phyloP scores from a whole-genome alignment of 2,797 vertebrate species.

The Sebastes matsubarae region DNA sequence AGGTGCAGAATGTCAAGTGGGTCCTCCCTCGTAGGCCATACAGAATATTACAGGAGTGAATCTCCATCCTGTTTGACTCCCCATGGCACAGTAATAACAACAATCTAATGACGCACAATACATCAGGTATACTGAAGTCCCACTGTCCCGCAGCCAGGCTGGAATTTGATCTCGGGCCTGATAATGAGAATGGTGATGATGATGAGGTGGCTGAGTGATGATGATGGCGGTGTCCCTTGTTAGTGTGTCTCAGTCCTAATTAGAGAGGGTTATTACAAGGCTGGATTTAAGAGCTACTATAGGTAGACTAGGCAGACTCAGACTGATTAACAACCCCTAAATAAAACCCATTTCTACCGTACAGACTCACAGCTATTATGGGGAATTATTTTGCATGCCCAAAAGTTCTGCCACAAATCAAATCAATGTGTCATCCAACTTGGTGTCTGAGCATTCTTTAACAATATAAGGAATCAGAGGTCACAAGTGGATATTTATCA shows the following conservation, averaged over 20 bases:
- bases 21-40: conserved; percentile 65
- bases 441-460: conserved; percentile 18
- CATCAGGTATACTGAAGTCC: conserved; percentile 77
- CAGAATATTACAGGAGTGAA: conserved; percentile 73
- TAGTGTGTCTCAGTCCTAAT: conserved; percentile 79
- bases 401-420: conserved; percentile 64
- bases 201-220: conserved; percentile 79
- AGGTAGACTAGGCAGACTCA: conserved; percentile 57
- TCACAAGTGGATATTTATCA: conserved; percentile 35
- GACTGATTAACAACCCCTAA: conserved; percentile 72
- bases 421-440: conserved; percentile 34
- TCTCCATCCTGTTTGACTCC: conserved; percentile 78
- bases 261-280: conserved; percentile 75
- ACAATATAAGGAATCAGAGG: conserved; percentile 35
- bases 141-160: conserved; percentile 70
- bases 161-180: conserved; percentile 73
- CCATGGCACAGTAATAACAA: conserved; percentile 80
- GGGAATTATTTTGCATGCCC: conserved; percentile 45
- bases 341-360: conserved; percentile 58
- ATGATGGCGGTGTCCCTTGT: conserved; percentile 76
- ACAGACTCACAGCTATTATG: conserved; percentile 44
- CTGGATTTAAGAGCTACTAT: conserved; percentile 70
- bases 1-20: conserved; percentile 76
- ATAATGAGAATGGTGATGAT: conserved; percentile 81
- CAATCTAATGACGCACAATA: conserved; percentile 79